Conservation (phyloP, 1,140 invertebrate genomes). For the Nebria ingens region DNA sequence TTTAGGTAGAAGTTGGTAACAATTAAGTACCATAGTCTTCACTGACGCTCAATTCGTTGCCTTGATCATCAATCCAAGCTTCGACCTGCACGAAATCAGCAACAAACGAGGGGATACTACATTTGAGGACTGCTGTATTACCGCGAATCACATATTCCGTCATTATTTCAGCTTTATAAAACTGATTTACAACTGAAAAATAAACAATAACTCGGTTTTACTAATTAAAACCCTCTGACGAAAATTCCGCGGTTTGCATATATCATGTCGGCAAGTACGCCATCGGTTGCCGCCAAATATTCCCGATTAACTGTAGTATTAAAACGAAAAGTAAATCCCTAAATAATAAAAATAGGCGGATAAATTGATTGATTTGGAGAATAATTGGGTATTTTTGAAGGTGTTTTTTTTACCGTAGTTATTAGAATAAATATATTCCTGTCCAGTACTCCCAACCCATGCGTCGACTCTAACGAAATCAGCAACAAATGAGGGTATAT, state of each 20-base stretch:
- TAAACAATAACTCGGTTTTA: no score
- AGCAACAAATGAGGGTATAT: constrained; percentile 82
- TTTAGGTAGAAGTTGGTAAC: constrained; percentile 4
- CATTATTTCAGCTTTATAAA: constrained; percentile 68
- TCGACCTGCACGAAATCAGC: constrained; percentile 70
- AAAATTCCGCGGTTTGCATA: neutral
- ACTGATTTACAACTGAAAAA: constrained; percentile 66
- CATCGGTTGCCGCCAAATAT: neutral
- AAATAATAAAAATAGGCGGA: no score
- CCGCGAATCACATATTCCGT: constrained; percentile 72
- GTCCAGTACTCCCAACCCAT: constrained; percentile 72
- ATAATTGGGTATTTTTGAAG: no score
- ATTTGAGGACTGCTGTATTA: constrained; percentile 68
- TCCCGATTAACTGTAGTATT: no score
- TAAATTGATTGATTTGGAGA: no score
- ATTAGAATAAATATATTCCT: constrained; percentile 47
- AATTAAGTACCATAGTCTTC: constrained; percentile 46
- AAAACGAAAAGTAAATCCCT: no score
- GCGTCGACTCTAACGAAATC: constrained; percentile 84
- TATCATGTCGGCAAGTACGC: neutral
- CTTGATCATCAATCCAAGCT: constrained; percentile 59
- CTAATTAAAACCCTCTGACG: no score
- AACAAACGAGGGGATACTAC: constrained; percentile 70
- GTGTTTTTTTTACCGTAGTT: constrained; percentile 42
- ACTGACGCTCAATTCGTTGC: constrained; percentile 45